Evolutionary conservation across 2,888 invertebrate genomes (phyloP), one percentile per base, ranked within the genome.

Genomic region (Drosophila diplacantha): DNA sequence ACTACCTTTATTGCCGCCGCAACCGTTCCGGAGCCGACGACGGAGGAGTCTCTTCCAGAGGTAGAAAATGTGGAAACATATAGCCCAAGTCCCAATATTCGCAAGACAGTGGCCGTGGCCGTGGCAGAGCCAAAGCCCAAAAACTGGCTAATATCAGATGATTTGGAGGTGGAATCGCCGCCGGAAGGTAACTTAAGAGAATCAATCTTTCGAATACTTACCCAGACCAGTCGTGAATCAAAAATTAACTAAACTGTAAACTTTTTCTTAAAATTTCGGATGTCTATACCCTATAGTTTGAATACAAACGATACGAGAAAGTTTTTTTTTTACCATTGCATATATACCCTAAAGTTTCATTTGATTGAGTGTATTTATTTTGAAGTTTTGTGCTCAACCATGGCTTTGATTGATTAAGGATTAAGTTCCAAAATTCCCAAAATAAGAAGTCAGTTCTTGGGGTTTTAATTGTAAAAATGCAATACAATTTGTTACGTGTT

Each of bases 1-100:
- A 8, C 69, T 37, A 67, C 71, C 57, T 66, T 78, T 29, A 62
- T 73, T 11, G 79, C 79, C 37, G 85, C 83, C 16, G 79, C 78
- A 37, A 85, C 84, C 4, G 51, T 83, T 6, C 76, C 86, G 8
- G 65, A 87, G 51, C 79, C 86, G 5, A 3, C 41, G 22, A 84
- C 85, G 61, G 56, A 72, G 38, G 75, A 77, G 34, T 41, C 72
- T 5, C 61, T 70, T 34, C 37, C 73, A 61, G 70, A 69, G 57
- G 31, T 20, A 3, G 65, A 72, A 34, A 41, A 29, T 59, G 38
- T 71, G 67, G 56, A 59, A 12, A 12, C 32, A 9, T 47, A 34
- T 11, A 32, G 46, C 11, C 14, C 34, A 22, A 60, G 60, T 20
- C 60, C 47, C 4, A 49, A 11, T 24, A 47, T 34, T n/a, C 46